Base-by-base conservation (phyloP, 2,113 vertebrate genomes). In the Leucosticte australis region DNA sequence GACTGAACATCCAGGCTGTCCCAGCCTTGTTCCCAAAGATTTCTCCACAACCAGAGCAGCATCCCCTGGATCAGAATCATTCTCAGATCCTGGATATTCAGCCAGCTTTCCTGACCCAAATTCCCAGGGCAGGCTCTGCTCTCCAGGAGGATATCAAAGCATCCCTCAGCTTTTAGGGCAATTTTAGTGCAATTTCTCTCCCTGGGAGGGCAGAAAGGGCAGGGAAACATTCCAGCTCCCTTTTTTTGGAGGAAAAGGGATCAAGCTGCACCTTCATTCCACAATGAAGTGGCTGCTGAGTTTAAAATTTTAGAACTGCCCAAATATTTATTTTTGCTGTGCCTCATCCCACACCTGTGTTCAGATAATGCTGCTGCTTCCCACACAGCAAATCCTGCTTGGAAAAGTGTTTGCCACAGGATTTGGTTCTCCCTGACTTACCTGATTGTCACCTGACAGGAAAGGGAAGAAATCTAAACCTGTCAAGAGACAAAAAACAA, bases 401-500 rank as follows among this genome's bases (percentile, higher is more conserved):
- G 83, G 89, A 24, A 85, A 70, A 87, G 16, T 2, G 67, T 84
- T 71, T 67, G 56, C 62, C 74, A 15, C 7, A 31, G 7, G 42
- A 44, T 24, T 83, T 63, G 15, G 31, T 22, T 83, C 67, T 73
- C 70, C 39, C 78, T 26, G 33, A 96, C 98, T 87, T 97, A 99
- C 99, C 99, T 99, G 99, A 99, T 99, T 99, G 98, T 99, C 99
- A 95, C 99, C 99, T 98, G 99, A 99, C 96, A 99, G 98, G 97
- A 99, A 99, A 94, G 99, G 99, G 97, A 99, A 99, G 98, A 99
- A 99, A 97, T 99, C 99, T 98, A 99, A 97, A 97, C 99, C 99
- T 99, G 98, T 42, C 41, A 76, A 91, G 81, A 97, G 89, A 35
- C 19, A 96, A 89, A 93, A 77, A 70, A 70, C 97, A 75, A 37